Evolutionary conservation across 2,113 vertebrate species (phyloP).

Genomic region (Ctenomys sociabilis): DNA sequence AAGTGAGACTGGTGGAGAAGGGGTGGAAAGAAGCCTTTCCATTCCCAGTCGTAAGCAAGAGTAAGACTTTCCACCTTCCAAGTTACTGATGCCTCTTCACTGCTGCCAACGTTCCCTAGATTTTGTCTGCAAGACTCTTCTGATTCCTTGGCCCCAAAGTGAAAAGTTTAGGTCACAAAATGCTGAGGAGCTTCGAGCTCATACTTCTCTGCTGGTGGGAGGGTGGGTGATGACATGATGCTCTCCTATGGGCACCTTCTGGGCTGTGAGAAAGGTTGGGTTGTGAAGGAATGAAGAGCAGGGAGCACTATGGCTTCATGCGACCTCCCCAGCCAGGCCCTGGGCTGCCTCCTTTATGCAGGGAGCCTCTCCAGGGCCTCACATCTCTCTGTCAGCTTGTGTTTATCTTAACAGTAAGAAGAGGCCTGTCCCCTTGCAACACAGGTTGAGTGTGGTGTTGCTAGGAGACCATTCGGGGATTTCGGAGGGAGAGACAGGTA

Average conservation of each 20-base stretch:
- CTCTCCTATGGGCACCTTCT: too few relatives aligned
- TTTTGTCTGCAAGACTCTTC: neutral
- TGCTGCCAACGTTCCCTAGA: neutral
- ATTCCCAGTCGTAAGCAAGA: neutral
- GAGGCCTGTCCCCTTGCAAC: neutral
- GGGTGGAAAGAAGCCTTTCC: neutral
- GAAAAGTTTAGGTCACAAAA: neutral
- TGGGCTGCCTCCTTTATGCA: neutral
- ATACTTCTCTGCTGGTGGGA: neutral
- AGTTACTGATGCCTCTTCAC: neutral
- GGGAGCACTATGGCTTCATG: neutral
- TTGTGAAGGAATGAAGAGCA: neutral
- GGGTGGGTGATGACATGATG: rapidly evolving
- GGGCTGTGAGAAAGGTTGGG: neutral
- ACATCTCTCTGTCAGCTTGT: neutral
- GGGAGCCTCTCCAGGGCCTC: neutral
- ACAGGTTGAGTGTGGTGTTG: neutral
- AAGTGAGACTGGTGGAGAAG: neutral
- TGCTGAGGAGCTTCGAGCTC: neutral
- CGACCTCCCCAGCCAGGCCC: neutral
- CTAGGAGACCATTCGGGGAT: neutral
- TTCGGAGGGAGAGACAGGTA: neutral
- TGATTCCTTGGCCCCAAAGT: neutral
- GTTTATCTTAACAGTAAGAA: neutral
- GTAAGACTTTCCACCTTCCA: neutral